These are phyloP conservation scores for Drosophila parabipectinata DNA, from an alignment of 1,140 invertebrate species.

Conservation along the genomic window DNA sequence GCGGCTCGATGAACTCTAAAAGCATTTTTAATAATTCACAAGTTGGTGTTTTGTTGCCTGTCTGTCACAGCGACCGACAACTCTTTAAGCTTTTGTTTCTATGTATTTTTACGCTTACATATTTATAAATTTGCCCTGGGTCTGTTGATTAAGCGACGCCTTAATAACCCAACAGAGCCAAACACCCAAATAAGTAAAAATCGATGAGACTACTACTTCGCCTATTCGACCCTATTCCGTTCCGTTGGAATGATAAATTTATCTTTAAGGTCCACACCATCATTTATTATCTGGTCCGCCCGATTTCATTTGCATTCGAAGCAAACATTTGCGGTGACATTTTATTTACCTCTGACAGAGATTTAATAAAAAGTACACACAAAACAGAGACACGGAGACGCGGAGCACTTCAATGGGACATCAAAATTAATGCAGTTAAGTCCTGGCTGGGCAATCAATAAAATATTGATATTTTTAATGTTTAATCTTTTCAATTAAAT, in stretches of 20 bases:
- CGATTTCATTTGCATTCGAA: conserved; percentile 25
- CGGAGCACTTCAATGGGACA: conserved; percentile 8
- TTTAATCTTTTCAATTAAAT: conserved; percentile 82
- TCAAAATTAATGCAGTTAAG: conserved; percentile 67
- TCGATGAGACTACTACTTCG: too few relatives aligned
- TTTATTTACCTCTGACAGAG: conserved; percentile 34
- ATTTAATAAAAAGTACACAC: conserved; percentile 22
- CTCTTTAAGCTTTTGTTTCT: conserved; percentile 65
- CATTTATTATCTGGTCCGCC: conserved; percentile 1
- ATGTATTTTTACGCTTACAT: conserved; percentile 12
- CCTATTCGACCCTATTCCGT: too few relatives aligned
- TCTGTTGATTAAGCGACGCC: not conserved
- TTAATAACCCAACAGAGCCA: not conserved
- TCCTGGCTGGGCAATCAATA: conserved; percentile 55
- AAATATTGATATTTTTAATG: conserved; percentile 79
- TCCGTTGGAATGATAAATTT: conserved; percentile 11
- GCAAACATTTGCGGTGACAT: conserved; percentile 15
- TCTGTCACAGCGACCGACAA: conserved; percentile 56
- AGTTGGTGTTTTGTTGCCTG: conserved; percentile 39
- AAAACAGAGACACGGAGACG: conserved; percentile 4
- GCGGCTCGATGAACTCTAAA: conserved; percentile 56
- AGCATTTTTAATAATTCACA: conserved; percentile 77
- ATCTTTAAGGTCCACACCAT: conserved; percentile 10
- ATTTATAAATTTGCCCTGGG: not conserved
- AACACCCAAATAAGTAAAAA: not conserved